Evolutionary conservation across 1,140 invertebrate genomes (phyloP).

Genomic region (Calliphora vicina): DNA sequence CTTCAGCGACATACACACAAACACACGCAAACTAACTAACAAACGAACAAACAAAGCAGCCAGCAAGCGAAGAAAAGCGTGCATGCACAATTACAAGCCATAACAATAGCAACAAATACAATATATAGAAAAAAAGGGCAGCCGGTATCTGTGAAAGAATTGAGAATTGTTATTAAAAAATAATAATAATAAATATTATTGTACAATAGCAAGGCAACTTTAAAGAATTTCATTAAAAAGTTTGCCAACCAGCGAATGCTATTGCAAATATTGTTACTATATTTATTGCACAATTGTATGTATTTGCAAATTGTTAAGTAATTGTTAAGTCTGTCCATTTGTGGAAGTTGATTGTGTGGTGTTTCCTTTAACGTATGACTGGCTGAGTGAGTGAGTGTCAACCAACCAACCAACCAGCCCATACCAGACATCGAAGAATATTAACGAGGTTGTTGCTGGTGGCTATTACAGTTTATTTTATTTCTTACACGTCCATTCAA

Average conservation of each 20-base stretch:
- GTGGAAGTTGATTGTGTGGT: background rate
- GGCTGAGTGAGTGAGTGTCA: background rate
- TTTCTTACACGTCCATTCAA: background rate
- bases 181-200: too few species aligned
- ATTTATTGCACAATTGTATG: background rate
- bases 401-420: conserved; percentile 3
- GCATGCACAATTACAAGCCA: background rate
- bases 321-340: background rate
- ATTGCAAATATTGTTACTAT: conserved; percentile 1
- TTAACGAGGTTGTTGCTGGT: background rate
- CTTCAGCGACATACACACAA: background rate
- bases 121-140: background rate
- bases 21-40: background rate
- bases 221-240: too few species aligned
- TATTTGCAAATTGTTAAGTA: background rate
- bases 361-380: background rate
- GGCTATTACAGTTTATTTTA: background rate
- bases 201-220: background rate
- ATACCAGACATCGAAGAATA: background rate
- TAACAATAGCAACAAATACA: background rate
- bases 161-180: background rate
- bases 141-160: background rate
- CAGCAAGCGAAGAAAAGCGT: too few species aligned
- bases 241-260: too few species aligned
- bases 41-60: too few species aligned